Conservation (phyloP, 2,888 invertebrate genomes). For the Ellobium chinense region DNA sequence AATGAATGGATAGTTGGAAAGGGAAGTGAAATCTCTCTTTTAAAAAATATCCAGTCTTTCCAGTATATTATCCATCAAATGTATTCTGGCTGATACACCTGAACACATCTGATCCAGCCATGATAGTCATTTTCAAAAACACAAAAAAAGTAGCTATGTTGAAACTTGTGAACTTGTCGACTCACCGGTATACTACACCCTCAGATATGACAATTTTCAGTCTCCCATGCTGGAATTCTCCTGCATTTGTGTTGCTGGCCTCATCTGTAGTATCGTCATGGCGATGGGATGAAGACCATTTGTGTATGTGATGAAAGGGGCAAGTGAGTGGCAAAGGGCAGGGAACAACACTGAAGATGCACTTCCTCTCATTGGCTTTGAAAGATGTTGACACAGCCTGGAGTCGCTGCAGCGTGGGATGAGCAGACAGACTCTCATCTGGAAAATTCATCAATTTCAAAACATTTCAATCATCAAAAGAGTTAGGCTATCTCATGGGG, state of each 20-base stretch:
- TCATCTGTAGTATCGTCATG: conserved; percentile 34
- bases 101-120: not conserved
- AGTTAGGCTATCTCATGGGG: too few relatives aligned
- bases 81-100: too few relatives aligned
- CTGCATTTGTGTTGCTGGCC: conserved; percentile 42
- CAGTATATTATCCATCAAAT: too few relatives aligned
- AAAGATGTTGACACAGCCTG: not conserved
- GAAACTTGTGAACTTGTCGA: not conserved
- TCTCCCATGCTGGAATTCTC: conserved; percentile 63
- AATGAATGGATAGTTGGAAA: too few relatives aligned
- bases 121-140: not conserved
- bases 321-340: conserved; percentile 70
- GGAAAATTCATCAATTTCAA: too few relatives aligned
- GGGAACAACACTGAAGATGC: conserved; percentile 21
- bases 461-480: too few relatives aligned
- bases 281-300: conserved; percentile 39
- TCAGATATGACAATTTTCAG: conserved; percentile 71
- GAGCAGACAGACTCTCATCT: not conserved
- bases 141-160: not conserved
- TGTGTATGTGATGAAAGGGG: conserved; percentile 70
- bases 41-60: too few relatives aligned
- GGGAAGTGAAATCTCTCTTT: too few relatives aligned
- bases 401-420: not conserved
- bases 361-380: not conserved
- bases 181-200: conserved; percentile 74